Percentiles rank a stretch among this genome's conserved stretches.
phyloP scores from a whole-genome alignment of 2,797 vertebrate genomes.

The Rousettus madagascariensis region DNA sequence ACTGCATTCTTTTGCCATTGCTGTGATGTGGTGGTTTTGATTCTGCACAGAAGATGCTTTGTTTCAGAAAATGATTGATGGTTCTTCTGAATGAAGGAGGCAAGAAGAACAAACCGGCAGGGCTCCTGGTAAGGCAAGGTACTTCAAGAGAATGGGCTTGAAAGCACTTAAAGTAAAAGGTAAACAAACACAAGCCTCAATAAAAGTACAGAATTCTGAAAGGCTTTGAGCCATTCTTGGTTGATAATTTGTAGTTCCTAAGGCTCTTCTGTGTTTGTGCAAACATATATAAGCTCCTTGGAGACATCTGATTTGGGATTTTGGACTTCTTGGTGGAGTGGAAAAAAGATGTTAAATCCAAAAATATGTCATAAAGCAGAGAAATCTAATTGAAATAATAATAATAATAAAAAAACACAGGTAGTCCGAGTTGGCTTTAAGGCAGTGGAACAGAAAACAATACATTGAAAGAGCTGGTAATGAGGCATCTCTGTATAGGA shows the following conservation, averaged over 20 bases:
- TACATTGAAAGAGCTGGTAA: not conserved
- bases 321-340: not conserved
- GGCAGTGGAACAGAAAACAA: conserved; percentile 20
- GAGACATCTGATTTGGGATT: conserved; percentile 57
- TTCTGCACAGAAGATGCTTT: conserved; percentile 49
- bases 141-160: conserved; percentile 59
- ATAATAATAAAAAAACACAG: not conserved
- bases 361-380: conserved; percentile 44
- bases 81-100: conserved; percentile 64
- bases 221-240: conserved; percentile 44
- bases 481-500: not conserved
- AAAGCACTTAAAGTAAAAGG: conserved; percentile 72
- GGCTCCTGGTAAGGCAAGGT: conserved; percentile 48
- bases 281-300: conserved; percentile 44
- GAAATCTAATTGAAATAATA: not conserved
- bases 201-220: conserved; percentile 62
- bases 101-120: conserved; percentile 48
- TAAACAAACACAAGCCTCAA: conserved; percentile 54
- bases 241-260: conserved; percentile 64
- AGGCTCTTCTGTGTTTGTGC: conserved; percentile 8
- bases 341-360: not conserved
- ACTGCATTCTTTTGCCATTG: conserved; percentile 29
- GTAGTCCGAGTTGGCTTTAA: not conserved
- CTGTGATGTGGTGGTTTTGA: conserved; percentile 62
- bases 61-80: conserved; percentile 71